Base-by-base conservation (phyloP, 2,113 vertebrate genomes). In the Nothobranchius furzeri region DNA sequence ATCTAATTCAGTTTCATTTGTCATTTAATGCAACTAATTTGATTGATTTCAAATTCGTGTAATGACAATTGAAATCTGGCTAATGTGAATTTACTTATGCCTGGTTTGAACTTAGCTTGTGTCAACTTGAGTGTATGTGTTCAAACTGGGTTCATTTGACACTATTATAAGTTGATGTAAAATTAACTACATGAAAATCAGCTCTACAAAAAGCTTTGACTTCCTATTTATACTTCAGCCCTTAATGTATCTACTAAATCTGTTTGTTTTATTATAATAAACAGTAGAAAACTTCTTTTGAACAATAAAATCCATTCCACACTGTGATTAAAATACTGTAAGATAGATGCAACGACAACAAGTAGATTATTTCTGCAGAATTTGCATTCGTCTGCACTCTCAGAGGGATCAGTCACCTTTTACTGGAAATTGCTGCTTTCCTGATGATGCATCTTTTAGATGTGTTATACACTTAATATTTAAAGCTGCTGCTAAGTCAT, bases 381-480 rank as follows among this genome's bases (percentile, higher is more conserved):
- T 63, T 60, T 45, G 43, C 60, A 64, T 69, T 69, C 50, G 43
- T 46, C 68, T 1, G 48, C 4, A 17, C 9, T 5, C 24, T 35
- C 20, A 40, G 42, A 52, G 42, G 42, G 62, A 78, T 81, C 60
- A 66, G 60, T 81, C 54, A 46, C 36, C 52, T 60, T 66, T 58
- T 78, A 56, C 60, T 55, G 76, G 6, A 50, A 52, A 47, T 36
- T 20, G 43, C 12, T 13, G 7, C 11, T 50, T 11, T 47, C 48
- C 49, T 64, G 13, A 14, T 69, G 60, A 46, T 75, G 35, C 45
- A 56, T 75, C 14, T 60, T 14, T 37, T n/a, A 4, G 36, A 56
- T 64, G 6, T 48, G 52, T 30, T 30, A 30, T 30, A 30, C 30
- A 3, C 30, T 30, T 30, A 30, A 30, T 30, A 30, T 3, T 30